Evolutionary conservation across 2,113 vertebrate species (phyloP).

Genomic region (Pandion haliaetus): DNA sequence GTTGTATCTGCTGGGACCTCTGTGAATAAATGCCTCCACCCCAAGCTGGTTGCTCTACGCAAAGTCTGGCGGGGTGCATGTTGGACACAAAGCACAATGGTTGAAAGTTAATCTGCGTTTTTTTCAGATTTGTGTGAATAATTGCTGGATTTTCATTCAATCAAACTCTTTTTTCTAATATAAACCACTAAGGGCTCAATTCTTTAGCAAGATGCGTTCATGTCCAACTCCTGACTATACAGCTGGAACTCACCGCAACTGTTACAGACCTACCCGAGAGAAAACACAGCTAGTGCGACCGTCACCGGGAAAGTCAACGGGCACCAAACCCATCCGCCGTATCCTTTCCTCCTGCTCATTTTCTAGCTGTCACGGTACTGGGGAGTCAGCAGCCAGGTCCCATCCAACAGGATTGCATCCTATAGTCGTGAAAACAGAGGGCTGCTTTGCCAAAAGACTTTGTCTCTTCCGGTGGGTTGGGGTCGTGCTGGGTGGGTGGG

Average conservation of each 20-base stretch:
- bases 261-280: not conserved
- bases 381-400: not conserved
- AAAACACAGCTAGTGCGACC: not conserved
- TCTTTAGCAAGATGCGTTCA: slow-evolving; percentile 70
- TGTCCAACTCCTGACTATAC: slow-evolving; percentile 67
- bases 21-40: slow-evolving; percentile 71
- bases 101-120: slow-evolving; percentile 44
- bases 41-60: slow-evolving; percentile 32
- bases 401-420: not conserved
- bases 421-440: not conserved
- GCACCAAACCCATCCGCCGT: slow-evolving; percentile 14
- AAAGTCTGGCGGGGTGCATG: slow-evolving; percentile 17
- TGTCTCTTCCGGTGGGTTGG: not conserved
- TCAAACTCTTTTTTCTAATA: slow-evolving; percentile 70
- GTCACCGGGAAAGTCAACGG: slow-evolving; percentile 38
- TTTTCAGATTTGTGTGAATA: slow-evolving; percentile 71
- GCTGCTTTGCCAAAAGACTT: slow-evolving; percentile 11
- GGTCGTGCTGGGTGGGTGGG: not conserved
- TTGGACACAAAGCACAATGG: slow-evolving; percentile 79
- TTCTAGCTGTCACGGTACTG: not conserved
- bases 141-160: slow-evolving; percentile 71
- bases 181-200: slow-evolving; percentile 83
- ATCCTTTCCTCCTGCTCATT: slow-evolving; percentile 48
- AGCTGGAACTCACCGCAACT: slow-evolving; percentile 58
- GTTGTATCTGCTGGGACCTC: slow-evolving; percentile 61